A percentile compares a stretch with the other conserved stretches of the same genome.
These are phyloP conservation scores for Leptinotarsa peninsularis DNA, from an alignment of 2,888 invertebrate genomes.

Conservation along the genomic window DNA sequence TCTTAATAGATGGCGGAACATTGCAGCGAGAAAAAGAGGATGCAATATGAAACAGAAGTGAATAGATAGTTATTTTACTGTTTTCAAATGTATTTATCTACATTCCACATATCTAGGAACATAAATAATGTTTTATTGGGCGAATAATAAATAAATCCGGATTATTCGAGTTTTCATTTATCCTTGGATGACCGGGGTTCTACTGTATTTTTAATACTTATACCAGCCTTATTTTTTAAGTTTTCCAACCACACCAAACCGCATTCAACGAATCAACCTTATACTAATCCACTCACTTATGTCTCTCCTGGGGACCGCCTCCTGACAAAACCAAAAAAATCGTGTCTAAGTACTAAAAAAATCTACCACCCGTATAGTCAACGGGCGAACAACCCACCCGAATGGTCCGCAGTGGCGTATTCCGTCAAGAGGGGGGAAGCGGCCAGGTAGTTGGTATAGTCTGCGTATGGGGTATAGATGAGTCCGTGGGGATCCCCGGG, in stretches of 20 bases:
- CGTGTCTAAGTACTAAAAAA: constrained; percentile 29
- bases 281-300: neutral
- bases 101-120: no score
- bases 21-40: no score
- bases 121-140: no score
- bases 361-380: constrained; percentile 64
- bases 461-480: constrained; percentile 89
- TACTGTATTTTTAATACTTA: no score
- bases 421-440: constrained; percentile 82
- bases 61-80: no score
- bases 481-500: constrained; percentile 77
- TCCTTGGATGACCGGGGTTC: no score
- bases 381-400: constrained; percentile 94
- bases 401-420: constrained; percentile 89
- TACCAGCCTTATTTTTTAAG: no score
- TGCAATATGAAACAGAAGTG: no score
- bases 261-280: neutral
- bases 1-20: no score
- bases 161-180: no score
- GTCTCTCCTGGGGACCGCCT: neutral
- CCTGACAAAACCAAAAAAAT: constrained; percentile 16
- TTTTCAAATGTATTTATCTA: no score
- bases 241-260: neutral
- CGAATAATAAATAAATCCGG: no score
- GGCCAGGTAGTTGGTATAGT: constrained; percentile 89